Evolutionary conservation across 2,113 vertebrate species (phyloP).

Genomic region (Barnardius zonarius): DNA sequence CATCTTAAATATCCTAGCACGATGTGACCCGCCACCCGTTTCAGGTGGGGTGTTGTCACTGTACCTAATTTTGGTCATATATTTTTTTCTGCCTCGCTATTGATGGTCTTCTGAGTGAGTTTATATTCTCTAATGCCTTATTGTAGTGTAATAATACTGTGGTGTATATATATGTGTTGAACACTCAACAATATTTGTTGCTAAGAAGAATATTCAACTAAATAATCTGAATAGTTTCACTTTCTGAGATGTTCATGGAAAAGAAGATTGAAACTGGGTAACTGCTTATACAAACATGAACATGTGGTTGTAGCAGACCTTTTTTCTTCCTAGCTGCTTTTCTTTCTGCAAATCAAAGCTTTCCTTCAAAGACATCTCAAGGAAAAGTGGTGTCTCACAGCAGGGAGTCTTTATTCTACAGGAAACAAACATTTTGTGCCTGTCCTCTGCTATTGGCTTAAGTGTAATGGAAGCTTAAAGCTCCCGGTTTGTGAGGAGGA

Average conservation of each 20-base stretch:
- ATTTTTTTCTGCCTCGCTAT: neutral
- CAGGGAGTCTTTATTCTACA: slow-evolving; percentile 23
- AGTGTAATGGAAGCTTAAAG: neutral
- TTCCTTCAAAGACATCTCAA: slow-evolving; percentile 13
- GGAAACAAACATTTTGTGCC: slow-evolving; percentile 34
- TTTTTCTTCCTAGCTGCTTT: slow-evolving; percentile 1
- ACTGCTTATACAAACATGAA: neutral
- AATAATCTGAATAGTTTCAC: neutral
- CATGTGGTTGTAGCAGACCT: neutral
- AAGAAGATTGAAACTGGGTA: neutral
- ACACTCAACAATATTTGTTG: neutral
- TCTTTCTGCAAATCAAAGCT: slow-evolving; percentile 22
- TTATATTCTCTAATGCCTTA: neutral
- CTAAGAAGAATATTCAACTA: neutral
- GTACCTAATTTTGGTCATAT: neutral
- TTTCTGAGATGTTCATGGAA: neutral
- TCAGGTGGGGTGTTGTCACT: neutral
- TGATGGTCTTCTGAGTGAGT: neutral
- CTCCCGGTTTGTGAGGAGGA: neutral
- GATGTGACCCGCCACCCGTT: neutral
- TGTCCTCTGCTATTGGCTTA: slow-evolving; percentile 6
- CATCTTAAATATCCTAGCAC: neutral
- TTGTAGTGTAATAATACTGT: neutral
- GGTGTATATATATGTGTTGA: neutral
- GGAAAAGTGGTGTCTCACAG: slow-evolving; percentile 8